phyloP scores from a whole-genome alignment of 2,888 invertebrate species.

The Phyto melanocephala region DNA sequence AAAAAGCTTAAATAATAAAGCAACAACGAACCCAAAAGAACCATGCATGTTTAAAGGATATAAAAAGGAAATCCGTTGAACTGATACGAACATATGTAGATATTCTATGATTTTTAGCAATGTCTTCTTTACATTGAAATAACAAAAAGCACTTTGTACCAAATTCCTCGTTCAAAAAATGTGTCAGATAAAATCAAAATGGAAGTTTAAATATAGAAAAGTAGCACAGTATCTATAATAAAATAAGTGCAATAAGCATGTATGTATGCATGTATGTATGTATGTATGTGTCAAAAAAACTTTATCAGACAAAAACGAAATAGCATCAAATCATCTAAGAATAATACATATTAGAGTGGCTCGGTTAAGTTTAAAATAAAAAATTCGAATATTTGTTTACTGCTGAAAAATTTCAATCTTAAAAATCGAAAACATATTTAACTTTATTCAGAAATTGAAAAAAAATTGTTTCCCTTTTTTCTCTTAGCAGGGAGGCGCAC shows the following conservation, averaged over 20 bases:
- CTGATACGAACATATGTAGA: neutral
- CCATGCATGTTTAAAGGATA: constrained; percentile 31
- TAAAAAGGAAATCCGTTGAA: constrained; percentile 45
- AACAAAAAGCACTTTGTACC: neutral
- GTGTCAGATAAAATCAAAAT: constrained; percentile 22
- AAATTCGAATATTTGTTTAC: too few species aligned
- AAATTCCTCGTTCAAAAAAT: neutral
- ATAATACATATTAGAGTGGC: constrained; percentile 4
- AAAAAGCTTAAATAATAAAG: neutral
- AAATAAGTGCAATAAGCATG: neutral
- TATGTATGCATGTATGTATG: neutral
- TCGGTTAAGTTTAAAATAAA: too few species aligned
- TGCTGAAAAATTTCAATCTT: too few species aligned
- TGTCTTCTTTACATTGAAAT: neutral
- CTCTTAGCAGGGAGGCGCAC: too few species aligned
- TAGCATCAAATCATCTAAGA: neutral
- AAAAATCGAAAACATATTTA: too few species aligned
- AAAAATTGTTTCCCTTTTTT: too few species aligned
- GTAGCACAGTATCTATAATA: neutral
- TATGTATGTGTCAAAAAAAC: neutral
- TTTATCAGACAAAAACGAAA: neutral
- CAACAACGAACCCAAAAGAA: neutral
- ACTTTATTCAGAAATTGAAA: too few species aligned
- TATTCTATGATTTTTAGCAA: neutral
- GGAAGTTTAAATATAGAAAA: neutral